These are phyloP conservation scores for Diaperis boleti DNA, from an alignment of 2,888 invertebrate species.

Conservation along the genomic window DNA sequence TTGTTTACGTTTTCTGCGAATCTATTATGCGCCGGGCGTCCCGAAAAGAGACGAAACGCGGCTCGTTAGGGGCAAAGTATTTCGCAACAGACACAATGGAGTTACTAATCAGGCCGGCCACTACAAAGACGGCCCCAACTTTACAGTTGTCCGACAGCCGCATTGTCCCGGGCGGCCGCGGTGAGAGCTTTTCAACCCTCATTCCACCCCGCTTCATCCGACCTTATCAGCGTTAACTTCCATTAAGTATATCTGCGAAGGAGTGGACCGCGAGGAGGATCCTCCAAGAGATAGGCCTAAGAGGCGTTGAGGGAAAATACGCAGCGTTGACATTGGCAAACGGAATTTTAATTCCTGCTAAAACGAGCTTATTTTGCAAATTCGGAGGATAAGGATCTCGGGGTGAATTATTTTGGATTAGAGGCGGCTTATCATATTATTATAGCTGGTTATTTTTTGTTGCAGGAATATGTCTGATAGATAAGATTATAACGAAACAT, in stretches of 20 bases:
- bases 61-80: conserved; percentile 34
- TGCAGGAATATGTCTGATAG: too few relatives aligned
- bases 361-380: too few relatives aligned
- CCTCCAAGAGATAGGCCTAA: conserved; percentile 8
- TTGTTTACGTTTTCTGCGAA: conserved; percentile 24
- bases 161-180: conserved; percentile 38
- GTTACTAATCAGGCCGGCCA: conserved; percentile 42
- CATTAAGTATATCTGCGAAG: conserved; percentile 24
- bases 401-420: too few relatives aligned
- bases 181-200: conserved; percentile 34
- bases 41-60: conserved; percentile 1
- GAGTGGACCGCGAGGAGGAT: conserved; percentile 4
- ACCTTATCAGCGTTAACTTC: conserved; percentile 30
- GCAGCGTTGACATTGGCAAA: not conserved
- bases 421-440: too few relatives aligned
- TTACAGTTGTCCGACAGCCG: conserved; percentile 41
- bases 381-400: too few relatives aligned
- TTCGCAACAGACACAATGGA: conserved; percentile 41
- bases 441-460: too few relatives aligned
- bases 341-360: conserved; percentile 1
- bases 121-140: conserved; percentile 39
- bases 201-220: conserved; percentile 4
- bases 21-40: conserved; percentile 15
- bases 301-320: not conserved
- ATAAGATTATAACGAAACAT: too few relatives aligned